Evolutionary conservation across 30 jellyfish, hydroid and myxozoan species (phyloP), one percentile per base, ranked within the genome.

Genomic region (Aurelia sp.): DNA sequence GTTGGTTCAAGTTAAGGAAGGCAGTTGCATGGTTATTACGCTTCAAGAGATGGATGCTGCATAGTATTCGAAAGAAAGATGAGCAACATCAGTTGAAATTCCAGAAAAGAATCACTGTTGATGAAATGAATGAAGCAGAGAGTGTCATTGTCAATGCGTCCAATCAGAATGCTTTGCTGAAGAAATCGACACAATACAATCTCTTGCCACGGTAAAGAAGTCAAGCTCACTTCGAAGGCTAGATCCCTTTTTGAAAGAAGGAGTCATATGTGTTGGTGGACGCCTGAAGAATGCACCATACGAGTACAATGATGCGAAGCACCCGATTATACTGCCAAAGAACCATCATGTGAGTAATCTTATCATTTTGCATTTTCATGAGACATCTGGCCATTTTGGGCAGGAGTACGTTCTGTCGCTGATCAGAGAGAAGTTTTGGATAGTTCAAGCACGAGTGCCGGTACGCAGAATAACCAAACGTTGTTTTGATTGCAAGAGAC

Each of bases 401-500:
- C 63, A 51, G 17, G 72, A 74, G 21, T n/a, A 77, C 13, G 88
- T 77, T 33, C 40, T 40, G 22, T 69, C 86, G 57, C 3, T 18
- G 24, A 68, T 82, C 35, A 53, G 86, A 68, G 80, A 65, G 48
- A 83, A 57, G 27, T 73, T 48, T 55, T 85, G 94, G 94, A 75
- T 85, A 27, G 48, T 74, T 65, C 62, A 74, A 18, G 94, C 87
- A 5, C 35, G 83, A 13, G 73, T 53, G 20, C n/a, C 83, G 51
- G 94, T 63, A 22, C 66, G 86, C 21, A 31, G 82, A 24, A 63
- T 85, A 22, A 20, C 60, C 70, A 64, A 35, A 21, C 15, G 52
- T 0, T 85, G 82, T 73, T 52, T 85, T 59, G 63, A 52, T 13
- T 85, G 94, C 76, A 47, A 67, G 58, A 40, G 76, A 19, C 89